Evolutionary conservation across 2,113 vertebrate species (phyloP).

Genomic region (Rostratula benghalensis): DNA sequence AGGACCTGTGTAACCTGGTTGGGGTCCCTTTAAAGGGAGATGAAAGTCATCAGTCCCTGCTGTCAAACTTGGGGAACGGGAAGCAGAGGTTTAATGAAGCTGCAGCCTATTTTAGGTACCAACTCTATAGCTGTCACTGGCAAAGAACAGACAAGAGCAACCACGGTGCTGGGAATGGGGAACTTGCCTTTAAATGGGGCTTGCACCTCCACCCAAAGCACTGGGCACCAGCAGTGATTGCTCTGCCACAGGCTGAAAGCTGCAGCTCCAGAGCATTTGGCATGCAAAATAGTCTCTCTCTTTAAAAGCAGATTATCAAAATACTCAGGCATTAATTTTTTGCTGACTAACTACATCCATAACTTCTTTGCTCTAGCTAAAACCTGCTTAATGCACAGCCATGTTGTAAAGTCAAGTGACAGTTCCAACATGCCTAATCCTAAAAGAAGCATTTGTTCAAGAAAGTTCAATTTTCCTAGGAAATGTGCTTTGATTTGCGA

Average conservation of each 20-base stretch:
- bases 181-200: neutral
- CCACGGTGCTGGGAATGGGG: neutral
- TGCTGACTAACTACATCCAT: neutral
- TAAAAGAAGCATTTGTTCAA: neutral
- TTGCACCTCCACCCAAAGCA: neutral
- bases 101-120: neutral
- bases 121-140: neutral
- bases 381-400: neutral
- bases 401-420: neutral
- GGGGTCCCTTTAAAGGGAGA: neutral
- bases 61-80: neutral
- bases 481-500: conserved; percentile 14
- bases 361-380: neutral
- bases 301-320: too few species aligned
- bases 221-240: neutral
- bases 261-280: neutral
- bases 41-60: rapidly evolving
- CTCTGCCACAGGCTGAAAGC: rapidly evolving
- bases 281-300: neutral
- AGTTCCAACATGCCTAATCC: neutral
- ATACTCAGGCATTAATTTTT: too few species aligned
- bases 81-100: neutral
- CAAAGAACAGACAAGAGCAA: rapidly evolving
- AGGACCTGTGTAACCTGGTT: neutral
- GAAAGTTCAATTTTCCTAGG: neutral